phyloP scores from a whole-genome alignment of 1,140 invertebrate genomes.

The Bicyclus anynana region DNA sequence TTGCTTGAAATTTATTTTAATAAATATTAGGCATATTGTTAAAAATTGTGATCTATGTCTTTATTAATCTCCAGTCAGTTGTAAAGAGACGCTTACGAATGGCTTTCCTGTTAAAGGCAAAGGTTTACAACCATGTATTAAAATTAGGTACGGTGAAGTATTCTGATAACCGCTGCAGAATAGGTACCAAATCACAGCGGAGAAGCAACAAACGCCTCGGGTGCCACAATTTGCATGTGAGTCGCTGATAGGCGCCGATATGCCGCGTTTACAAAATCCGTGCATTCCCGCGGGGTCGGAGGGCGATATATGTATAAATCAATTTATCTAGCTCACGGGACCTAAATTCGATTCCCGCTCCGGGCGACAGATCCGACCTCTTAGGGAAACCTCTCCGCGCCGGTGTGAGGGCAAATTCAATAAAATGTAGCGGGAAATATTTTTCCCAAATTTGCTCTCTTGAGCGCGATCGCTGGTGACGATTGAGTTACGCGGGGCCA shows the following conservation, averaged over 20 bases:
- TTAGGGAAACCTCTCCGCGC: slow-evolving; percentile 43
- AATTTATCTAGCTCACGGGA: slow-evolving; percentile 55
- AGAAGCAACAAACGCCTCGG: no score
- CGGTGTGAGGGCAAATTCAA: slow-evolving; percentile 43
- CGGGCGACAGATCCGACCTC: slow-evolving; percentile 43
- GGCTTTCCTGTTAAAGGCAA: no score
- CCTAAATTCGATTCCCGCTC: slow-evolving; percentile 64
- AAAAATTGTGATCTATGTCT: no score
- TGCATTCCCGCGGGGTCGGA: background rate
- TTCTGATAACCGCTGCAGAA: no score
- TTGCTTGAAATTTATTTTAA: no score
- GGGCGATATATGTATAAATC: slow-evolving; percentile 54
- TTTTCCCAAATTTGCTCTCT: slow-evolving; percentile 41
- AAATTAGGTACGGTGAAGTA: no score
- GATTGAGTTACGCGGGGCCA: slow-evolving; percentile 4
- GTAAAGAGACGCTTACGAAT: no score
- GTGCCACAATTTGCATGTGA: no score
- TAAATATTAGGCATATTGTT: no score
- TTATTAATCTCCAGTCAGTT: no score
- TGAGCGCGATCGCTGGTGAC: slow-evolving; percentile 3
- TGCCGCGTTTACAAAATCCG: background rate
- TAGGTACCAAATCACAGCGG: no score
- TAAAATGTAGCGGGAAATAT: slow-evolving; percentile 43
- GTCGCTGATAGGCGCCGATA: background rate
- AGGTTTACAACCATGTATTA: no score